Evolutionary conservation across 1,140 invertebrate genomes (phyloP), one percentile per base, ranked within the genome.

Genomic region (Drosophila saltans): DNA sequence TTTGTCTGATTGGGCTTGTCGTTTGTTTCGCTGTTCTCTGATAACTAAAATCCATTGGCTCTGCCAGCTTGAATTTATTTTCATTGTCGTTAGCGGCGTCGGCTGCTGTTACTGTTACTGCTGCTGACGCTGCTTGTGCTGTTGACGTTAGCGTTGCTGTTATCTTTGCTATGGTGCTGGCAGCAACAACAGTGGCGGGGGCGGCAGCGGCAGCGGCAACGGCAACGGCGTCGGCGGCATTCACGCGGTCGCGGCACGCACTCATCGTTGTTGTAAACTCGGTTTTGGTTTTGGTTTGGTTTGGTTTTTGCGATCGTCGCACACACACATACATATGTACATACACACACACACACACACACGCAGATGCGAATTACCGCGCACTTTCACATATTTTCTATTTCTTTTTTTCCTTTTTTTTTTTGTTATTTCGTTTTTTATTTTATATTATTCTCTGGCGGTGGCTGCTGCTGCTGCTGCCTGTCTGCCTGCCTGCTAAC

Each of bases 21-120:
- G 67, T 66, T 77, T 75, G 80, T 77, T 91, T 75, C 76, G 79
- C 63, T 89, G 81, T 79, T 89, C 81, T 84, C 76, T 89, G 89
- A 91, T 91, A 86, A 91, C 89, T 91, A 81, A 91, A 84, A 68
- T 81, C 76, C 71, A 78, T 88, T 78, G 74, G 78, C 89, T 72
- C 79, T 85, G 70, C 89, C 60, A 60, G 59, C 81, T 78, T 73
- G 65, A 81, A 91, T 91, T 91, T 91, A 91, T 91, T 91, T 89
- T 91, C 83, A 72, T 72, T 78, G 75, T 72, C 79, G 57, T 45
- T 48, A 62, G 24, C 16, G 16, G 16, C 16, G 16, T 16, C 16
- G 16, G 16, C 16, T 16, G 16, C 16, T 16, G 16, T 52, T 58
- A 59, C 26, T 52, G 60, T 5, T 41, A 68, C n/a, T 55, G 63